These are phyloP conservation scores for Gobiocypris rarus DNA, from an alignment of 2,113 vertebrate genomes.

Conservation along the genomic window DNA sequence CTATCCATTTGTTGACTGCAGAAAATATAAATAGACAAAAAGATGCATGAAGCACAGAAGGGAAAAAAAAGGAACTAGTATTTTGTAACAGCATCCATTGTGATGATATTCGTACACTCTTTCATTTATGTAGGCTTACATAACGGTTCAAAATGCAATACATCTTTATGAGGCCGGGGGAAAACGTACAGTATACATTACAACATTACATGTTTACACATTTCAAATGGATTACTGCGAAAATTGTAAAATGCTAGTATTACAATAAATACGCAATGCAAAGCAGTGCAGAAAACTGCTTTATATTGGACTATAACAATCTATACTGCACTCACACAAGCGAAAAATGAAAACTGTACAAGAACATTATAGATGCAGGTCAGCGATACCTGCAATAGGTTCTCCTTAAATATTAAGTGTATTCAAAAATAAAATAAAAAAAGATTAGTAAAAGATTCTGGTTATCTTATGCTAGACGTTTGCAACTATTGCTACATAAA, in stretches of 20 bases:
- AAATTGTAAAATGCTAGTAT: background rate
- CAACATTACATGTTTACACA: background rate
- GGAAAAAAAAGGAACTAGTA: background rate
- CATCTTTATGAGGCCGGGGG: background rate
- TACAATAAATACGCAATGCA: background rate
- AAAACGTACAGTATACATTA: background rate
- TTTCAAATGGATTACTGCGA: constrained; percentile 9
- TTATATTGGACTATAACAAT: constrained; percentile 13
- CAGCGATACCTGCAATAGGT: constrained; percentile 71
- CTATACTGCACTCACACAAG: constrained; percentile 69
- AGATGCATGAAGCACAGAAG: background rate
- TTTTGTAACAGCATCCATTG: constrained; percentile 3
- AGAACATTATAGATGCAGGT: constrained; percentile 78
- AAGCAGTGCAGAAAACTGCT: constrained; percentile 46
- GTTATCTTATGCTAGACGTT: constrained; percentile 67
- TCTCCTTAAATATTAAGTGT: constrained; percentile 85
- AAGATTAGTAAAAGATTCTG: background rate
- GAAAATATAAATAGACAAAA: background rate
- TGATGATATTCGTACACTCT: constrained; percentile 7
- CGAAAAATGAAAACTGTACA: constrained; percentile 75
- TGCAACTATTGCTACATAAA: constrained; percentile 58
- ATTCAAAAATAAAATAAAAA: constrained; percentile 71
- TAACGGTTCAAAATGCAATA: background rate
- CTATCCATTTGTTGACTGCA: constrained; percentile 49
- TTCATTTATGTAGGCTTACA: constrained; percentile 16